Conservation (phyloP, 2,797 vertebrate genomes). For the Argentina silus region DNA sequence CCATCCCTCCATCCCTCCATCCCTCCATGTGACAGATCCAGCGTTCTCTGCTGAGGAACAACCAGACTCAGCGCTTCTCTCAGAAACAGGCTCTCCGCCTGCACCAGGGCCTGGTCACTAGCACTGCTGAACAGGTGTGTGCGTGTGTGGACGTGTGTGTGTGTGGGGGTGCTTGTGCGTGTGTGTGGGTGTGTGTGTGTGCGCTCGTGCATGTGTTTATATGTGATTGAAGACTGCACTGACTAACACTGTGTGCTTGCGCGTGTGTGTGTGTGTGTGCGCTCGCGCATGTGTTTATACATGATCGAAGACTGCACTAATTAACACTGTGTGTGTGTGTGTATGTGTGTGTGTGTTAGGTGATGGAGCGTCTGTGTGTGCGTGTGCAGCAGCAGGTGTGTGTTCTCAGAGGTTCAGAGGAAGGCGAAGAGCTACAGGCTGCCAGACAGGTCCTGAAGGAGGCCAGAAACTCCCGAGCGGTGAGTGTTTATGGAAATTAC, state of each 20-base stretch:
- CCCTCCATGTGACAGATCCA: conserved; percentile 82
- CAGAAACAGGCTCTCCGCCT: conserved; percentile 90
- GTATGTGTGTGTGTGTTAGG: conserved; percentile 68
- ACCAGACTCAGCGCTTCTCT: conserved; percentile 90
- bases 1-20: conserved; percentile 5
- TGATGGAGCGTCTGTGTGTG: conserved; percentile 89
- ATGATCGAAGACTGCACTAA: neutral
- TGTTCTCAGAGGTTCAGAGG: conserved; percentile 82
- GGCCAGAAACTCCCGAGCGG: conserved; percentile 89
- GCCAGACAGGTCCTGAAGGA: conserved; percentile 91
- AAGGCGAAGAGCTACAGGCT: conserved; percentile 87
- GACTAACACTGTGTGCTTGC: conserved; percentile 45
- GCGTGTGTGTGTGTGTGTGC: conserved; percentile 14
- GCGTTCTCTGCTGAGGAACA: conserved; percentile 89
- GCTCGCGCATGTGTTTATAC: neutral
- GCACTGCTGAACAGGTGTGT: conserved; percentile 89
- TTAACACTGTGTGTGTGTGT: conserved; percentile 50
- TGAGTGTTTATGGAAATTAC: conserved; percentile 71
- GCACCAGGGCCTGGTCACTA: conserved; percentile 91
- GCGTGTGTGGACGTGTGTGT: conserved; percentile 29
- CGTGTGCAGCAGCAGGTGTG: conserved; percentile 90
- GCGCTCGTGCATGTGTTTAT: too few relatives aligned
- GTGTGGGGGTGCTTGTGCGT: conserved; percentile 69
- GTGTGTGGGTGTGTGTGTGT: conserved; percentile 48
- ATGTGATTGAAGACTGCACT: conserved; percentile 70